Percentiles rank a stretch among this genome's conserved stretches.
Evolutionary conservation across 2,888 invertebrate species (phyloP).

Genomic region (Patella ulyssiponensis): DNA sequence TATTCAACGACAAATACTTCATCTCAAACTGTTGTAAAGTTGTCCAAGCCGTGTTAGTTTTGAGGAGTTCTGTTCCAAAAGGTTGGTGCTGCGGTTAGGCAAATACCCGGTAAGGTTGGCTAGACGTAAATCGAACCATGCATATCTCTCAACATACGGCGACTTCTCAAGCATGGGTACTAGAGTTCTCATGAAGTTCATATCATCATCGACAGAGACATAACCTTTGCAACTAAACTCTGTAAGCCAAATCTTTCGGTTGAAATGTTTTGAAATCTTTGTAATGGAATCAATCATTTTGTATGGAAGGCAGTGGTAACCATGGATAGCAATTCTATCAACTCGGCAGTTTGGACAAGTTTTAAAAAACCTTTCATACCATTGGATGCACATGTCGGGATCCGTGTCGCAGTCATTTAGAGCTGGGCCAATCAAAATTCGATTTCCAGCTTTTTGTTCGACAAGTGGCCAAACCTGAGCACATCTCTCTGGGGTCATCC

Average conservation of each 20-base stretch:
- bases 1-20: too few species aligned
- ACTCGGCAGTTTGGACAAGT: slow-evolving; percentile 44
- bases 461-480: slow-evolving; percentile 45
- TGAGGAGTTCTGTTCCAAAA: slow-evolving; percentile 26
- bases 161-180: slow-evolving; percentile 42
- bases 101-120: slow-evolving; percentile 13
- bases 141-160: slow-evolving; percentile 35
- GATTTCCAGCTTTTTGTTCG: slow-evolving; percentile 33
- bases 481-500: slow-evolving; percentile 42
- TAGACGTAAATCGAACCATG: slow-evolving; percentile 40
- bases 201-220: slow-evolving; percentile 29
- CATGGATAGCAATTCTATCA: slow-evolving; percentile 50
- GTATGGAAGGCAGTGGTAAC: slow-evolving; percentile 40
- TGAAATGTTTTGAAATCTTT: slow-evolving; percentile 36
- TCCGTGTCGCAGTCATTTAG: slow-evolving; percentile 33
- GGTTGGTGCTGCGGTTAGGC: slow-evolving; percentile 25
- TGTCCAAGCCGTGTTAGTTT: slow-evolving; percentile 34
- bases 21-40: slow-evolving; percentile 37
- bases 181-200: slow-evolving; percentile 37
- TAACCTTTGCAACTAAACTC: slow-evolving; percentile 44
- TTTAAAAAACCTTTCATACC: slow-evolving; percentile 49
- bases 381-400: slow-evolving; percentile 29
- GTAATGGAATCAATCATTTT: slow-evolving; percentile 35
- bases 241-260: slow-evolving; percentile 45
- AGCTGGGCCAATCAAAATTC: slow-evolving; percentile 46